Percentiles rank a stretch among this genome's conserved stretches.
phyloP scores from a whole-genome alignment of 2,113 vertebrate species.

The Laterallus jamaicensis region DNA sequence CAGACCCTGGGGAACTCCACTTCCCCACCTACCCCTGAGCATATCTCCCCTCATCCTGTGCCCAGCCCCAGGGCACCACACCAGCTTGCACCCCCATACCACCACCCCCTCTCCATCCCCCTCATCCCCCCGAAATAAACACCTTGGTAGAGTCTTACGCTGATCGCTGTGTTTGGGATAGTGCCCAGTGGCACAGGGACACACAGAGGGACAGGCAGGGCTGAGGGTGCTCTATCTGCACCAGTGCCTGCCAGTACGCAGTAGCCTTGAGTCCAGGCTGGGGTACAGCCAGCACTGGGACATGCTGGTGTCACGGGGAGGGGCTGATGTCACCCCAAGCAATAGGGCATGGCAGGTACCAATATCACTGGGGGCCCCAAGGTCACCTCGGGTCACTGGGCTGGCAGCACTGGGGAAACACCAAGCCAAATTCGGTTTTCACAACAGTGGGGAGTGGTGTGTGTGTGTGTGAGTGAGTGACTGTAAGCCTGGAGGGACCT shows the following conservation, averaged over 20 bases:
- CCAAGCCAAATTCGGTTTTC: not conserved
- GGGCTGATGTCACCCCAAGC: not conserved
- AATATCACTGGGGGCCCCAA: not conserved
- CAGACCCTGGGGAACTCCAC: not conserved
- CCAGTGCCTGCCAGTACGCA: not conserved
- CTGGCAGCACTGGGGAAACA: accelerated
- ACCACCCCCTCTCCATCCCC: too few relatives aligned
- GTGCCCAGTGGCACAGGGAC: not conserved
- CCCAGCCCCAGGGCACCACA: too few relatives aligned
- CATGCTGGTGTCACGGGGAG: not conserved
- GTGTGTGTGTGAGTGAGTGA: too few relatives aligned
- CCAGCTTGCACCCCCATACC: too few relatives aligned
- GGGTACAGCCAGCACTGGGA: not conserved
- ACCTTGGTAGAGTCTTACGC: not conserved
- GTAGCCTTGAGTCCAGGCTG: not conserved
- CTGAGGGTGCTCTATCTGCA: too few relatives aligned
- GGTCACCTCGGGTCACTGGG: not conserved
- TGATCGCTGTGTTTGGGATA: not conserved
- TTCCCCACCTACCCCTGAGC: not conserved
- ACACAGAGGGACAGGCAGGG: too few relatives aligned
- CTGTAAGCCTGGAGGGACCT: too few relatives aligned
- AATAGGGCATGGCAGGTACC: not conserved
- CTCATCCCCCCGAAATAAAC: conserved; percentile 8
- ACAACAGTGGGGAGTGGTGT: too few relatives aligned
- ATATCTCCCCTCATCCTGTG: not conserved